Evolutionary conservation across 2,797 vertebrate species (phyloP).

Genomic region (Parauchenoglanis ngamensis): DNA sequence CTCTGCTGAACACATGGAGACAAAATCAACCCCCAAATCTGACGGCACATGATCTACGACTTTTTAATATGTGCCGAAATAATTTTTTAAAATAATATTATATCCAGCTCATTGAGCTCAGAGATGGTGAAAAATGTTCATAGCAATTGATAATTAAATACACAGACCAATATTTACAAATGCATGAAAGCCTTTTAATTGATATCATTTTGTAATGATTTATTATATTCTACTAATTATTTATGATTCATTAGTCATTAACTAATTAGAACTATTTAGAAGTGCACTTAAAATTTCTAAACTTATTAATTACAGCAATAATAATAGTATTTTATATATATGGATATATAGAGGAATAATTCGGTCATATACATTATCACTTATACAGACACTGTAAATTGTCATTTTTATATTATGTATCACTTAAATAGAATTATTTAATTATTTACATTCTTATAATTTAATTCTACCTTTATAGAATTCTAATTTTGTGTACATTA

Average conservation of each 20-base stretch:
- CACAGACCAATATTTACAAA: neutral
- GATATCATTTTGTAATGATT: neutral
- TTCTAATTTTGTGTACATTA: neutral
- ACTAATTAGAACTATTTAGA: neutral
- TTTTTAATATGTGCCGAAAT: neutral
- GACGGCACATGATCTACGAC: neutral
- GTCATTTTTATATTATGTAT: neutral
- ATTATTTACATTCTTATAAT: neutral
- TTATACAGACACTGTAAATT: neutral
- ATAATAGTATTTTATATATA: neutral
- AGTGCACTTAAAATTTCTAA: neutral
- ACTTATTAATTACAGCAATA: neutral
- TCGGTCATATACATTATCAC: no score
- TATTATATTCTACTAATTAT: neutral
- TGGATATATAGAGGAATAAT: neutral
- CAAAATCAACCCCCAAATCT: slow-evolving; percentile 19
- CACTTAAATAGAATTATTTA: neutral
- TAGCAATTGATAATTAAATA: neutral
- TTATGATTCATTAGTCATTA: neutral
- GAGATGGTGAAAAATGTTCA: neutral
- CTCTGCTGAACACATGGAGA: slow-evolving; percentile 23
- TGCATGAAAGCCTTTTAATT: neutral
- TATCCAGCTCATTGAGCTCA: neutral
- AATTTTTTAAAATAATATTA: neutral
- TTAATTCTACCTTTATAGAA: neutral